Base-by-base conservation (phyloP, 2,797 vertebrate genomes). In the Silurus aristotelis region DNA sequence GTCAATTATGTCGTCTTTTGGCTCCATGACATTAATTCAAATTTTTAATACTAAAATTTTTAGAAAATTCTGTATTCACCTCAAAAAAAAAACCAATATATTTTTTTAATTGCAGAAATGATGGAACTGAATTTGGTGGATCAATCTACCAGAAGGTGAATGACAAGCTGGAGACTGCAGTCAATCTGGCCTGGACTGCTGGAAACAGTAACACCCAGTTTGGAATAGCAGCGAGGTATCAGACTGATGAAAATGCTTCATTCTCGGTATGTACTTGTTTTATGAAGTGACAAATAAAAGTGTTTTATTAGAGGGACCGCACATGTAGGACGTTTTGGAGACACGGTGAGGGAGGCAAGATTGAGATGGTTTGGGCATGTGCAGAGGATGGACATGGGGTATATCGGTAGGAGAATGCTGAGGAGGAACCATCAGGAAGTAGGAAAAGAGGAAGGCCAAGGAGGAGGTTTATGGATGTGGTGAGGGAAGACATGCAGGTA, bases 71-170 rank as follows among this genome's bases (percentile, higher is more conserved):
- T 64, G 61, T 22, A n/a, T 64, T 22, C 9, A n/a, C 22, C 22
- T 64, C 22, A 22, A 25, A n/a, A 52, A 9, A 52, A 7, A 38
- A 38, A 38, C 31, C 38, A 38, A 10, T 22, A 3, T 17, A 10
- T 64, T 63, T 25, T n/a, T 64, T 64, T 64, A 12, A 22, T n/a
- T 22, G 61, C 82, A 99, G 98, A 89, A 99, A 99, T 77, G 97
- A 99, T 88, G 98, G 98, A 13, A 92, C 97, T 12, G 98, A 99
- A 92, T 99, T 99, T 90, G 97, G 97, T 91, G 98, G 98, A 77
- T 99, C 97, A 82, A 98, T 99, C 94, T 99, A 99, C 93, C 98
- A 99, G 93, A 99, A 99, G 94, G 97, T 97, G 89, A 98, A 96
- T 70, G 96, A 98, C 90, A 95, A 92, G 87, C 95, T 99, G 91